Conservation (phyloP, 2,888 invertebrate genomes). For the Eurois occulta region DNA sequence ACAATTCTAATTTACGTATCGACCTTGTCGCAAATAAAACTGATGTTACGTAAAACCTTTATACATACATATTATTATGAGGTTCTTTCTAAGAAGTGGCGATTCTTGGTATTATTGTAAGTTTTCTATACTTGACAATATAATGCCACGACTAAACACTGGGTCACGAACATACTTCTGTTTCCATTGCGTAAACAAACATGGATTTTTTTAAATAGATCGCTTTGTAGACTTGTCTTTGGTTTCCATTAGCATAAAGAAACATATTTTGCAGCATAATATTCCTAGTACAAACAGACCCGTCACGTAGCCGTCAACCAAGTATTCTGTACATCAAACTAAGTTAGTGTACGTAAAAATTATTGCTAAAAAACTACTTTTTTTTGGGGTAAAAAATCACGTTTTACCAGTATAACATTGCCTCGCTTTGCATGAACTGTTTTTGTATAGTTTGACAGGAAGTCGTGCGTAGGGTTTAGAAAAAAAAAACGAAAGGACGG, state of each 20-base stretch:
- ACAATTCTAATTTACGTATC: constrained; percentile 27
- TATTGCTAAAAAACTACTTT: too few relatives aligned
- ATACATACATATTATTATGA: constrained; percentile 17
- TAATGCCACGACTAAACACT: constrained; percentile 40
- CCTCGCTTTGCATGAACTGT: too few relatives aligned
- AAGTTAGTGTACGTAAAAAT: too few relatives aligned
- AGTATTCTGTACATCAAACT: too few relatives aligned
- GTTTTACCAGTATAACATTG: too few relatives aligned
- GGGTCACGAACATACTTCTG: constrained; percentile 29
- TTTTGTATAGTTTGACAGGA: too few relatives aligned
- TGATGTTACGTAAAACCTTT: constrained; percentile 40
- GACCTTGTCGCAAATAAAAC: constrained; percentile 38
- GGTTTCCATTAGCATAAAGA: not conserved
- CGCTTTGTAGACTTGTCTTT: not conserved
- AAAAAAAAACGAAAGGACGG: too few relatives aligned
- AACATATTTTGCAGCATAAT: not conserved
- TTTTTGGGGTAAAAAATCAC: too few relatives aligned
- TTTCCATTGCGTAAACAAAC: constrained; percentile 8
- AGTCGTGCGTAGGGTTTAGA: too few relatives aligned
- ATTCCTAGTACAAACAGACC: not conserved
- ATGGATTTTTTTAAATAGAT: constrained; percentile 16
- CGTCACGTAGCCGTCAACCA: too few relatives aligned
- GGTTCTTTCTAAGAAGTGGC: constrained; percentile 33
- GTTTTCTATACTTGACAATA: constrained; percentile 16
- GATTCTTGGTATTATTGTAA: constrained; percentile 28